These are phyloP conservation scores for Hermodice carunculata DNA, from an alignment of 2,888 invertebrate species.

Conservation along the genomic window DNA sequence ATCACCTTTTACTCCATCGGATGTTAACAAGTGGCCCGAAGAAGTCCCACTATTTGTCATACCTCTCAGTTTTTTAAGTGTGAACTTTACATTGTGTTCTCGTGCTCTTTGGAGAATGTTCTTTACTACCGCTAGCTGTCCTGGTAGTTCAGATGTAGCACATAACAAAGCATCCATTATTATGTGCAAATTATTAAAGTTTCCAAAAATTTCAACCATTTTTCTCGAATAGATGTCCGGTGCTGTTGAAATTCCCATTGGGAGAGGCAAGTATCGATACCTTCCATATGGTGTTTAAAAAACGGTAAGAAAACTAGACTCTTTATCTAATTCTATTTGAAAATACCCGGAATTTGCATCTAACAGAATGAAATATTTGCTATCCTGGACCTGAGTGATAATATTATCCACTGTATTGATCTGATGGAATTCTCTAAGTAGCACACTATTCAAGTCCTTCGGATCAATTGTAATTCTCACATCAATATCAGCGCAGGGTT, in stretches of 20 bases:
- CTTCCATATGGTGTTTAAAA: conserved; percentile 16
- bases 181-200: neutral
- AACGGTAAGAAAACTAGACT: no score
- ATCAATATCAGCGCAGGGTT: neutral
- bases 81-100: no score
- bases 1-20: conserved; percentile 6
- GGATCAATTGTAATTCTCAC: conserved; percentile 27
- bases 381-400: neutral
- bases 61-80: no score
- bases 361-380: conserved; percentile 8
- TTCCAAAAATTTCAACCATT: neutral
- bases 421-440: conserved; percentile 21
- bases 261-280: conserved; percentile 6
- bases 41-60: no score
- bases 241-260: conserved; percentile 16
- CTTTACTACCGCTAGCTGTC: no score
- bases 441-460: conserved; percentile 19
- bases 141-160: no score
- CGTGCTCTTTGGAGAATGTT: no score
- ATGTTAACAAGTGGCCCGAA: conserved; percentile 8
- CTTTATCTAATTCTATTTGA: conserved; percentile 4
- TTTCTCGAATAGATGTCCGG: conserved; percentile 12
- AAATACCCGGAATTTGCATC: conserved; percentile 10
- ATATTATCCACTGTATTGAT: conserved; percentile 18
- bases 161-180: conserved; percentile 1